Conservation (phyloP, 92 coral and sea anemone species). For the Pocillopora meandrina region DNA sequence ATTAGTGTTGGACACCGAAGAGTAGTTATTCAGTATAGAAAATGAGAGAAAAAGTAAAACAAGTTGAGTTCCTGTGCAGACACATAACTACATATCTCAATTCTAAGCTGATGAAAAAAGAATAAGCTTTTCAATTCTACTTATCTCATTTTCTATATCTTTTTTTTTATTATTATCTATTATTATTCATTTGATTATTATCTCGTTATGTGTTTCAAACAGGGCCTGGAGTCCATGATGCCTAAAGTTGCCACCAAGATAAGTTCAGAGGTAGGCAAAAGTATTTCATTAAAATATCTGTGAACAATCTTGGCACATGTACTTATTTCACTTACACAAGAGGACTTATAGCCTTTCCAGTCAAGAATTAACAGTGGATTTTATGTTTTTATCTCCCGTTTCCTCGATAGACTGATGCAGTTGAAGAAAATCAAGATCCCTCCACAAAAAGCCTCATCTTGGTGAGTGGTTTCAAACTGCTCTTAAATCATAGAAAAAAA, state of each 20-base stretch:
- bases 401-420: conserved; percentile 22
- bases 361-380: neutral
- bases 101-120: no score
- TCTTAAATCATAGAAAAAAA: neutral
- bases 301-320: no score
- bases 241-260: conserved; percentile 79
- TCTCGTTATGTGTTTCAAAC: conserved; percentile 1
- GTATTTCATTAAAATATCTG: neutral
- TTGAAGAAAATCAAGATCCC: conserved; percentile 66
- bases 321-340: no score
- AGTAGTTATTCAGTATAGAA: no score
- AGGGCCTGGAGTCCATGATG: conserved; percentile 92
- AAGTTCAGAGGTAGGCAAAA: conserved; percentile 65
- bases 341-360: neutral
- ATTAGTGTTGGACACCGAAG: no score
- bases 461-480: conserved; percentile 35
- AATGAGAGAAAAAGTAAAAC: no score
- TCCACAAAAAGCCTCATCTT: conserved; percentile 63
- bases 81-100: no score
- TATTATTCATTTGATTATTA: neutral
- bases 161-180: neutral
- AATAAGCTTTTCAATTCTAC: no score
- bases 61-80: no score
- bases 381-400: neutral
- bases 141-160: no score